Evolutionary conservation across 2,113 vertebrate genomes (phyloP).

Genomic region (Colaptes auratus): DNA sequence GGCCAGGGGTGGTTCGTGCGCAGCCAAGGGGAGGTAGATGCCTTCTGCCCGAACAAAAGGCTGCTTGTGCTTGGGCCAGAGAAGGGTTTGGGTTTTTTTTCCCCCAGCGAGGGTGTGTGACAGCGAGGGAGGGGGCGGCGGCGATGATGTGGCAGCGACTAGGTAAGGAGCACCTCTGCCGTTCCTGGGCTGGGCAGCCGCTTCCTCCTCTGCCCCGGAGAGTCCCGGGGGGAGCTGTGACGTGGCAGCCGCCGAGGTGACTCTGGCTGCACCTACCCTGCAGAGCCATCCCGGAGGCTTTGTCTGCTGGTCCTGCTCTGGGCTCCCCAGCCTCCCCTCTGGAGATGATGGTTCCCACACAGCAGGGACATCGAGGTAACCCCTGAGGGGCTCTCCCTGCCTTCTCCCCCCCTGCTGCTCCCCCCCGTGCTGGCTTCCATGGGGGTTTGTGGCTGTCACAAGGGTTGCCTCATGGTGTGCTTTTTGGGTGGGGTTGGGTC

Average conservation of each 20-base stretch:
- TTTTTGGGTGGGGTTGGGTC: neutral
- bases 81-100: neutral
- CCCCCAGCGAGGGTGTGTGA: neutral
- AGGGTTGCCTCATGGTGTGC: fast-evolving
- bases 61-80: neutral
- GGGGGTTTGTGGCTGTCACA: fast-evolving
- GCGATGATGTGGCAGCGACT: conserved; percentile 2
- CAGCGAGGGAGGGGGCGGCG: neutral
- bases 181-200: neutral
- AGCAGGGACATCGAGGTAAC: conserved; percentile 22
- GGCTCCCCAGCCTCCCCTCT: neutral
- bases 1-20: neutral
- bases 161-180: neutral
- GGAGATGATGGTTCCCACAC: neutral
- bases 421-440: neutral
- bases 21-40: neutral
- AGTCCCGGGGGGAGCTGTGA: neutral
- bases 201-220: conserved; percentile 4
- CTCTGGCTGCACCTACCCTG: neutral
- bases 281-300: neutral
- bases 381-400: neutral
- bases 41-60: conserved; percentile 21
- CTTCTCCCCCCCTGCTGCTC: neutral
- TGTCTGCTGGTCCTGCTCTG: neutral
- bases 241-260: conserved; percentile 53